These are phyloP conservation scores for Aspidiotus rigidus DNA, from an alignment of 2,888 invertebrate genomes.

Conservation along the genomic window DNA sequence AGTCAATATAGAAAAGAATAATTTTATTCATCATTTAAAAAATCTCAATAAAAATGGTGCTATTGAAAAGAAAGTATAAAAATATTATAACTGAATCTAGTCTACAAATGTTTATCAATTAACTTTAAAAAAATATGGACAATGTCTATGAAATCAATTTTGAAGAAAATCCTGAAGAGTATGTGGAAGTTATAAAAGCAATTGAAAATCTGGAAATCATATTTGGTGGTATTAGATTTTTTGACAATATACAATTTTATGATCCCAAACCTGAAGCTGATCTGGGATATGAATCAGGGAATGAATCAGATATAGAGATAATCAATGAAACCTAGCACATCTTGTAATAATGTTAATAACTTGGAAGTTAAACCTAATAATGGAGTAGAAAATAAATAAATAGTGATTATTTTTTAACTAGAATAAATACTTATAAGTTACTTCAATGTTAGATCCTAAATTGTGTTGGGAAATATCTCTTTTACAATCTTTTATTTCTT, in stretches of 20 bases:
- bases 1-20: constrained; percentile 1
- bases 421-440: background rate
- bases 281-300: no score
- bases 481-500: no score
- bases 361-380: background rate
- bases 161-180: background rate
- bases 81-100: constrained; percentile 6
- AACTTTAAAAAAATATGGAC: background rate
- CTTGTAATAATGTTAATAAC: background rate
- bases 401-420: background rate
- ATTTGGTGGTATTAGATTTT: background rate
- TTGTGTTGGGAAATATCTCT: no score
- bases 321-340: background rate
- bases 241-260: background rate
- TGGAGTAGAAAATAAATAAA: background rate
- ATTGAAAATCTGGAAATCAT: background rate
- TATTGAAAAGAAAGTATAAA: constrained; percentile 3
- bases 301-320: no score
- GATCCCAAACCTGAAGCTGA: no score
- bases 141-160: background rate
- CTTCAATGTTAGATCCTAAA: no score
- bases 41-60: constrained; percentile 1
- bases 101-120: background rate
- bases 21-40: constrained; percentile 10
- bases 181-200: background rate